Base-by-base conservation (phyloP, 2,888 invertebrate genomes). In the Petrolisthes cinctipes region DNA sequence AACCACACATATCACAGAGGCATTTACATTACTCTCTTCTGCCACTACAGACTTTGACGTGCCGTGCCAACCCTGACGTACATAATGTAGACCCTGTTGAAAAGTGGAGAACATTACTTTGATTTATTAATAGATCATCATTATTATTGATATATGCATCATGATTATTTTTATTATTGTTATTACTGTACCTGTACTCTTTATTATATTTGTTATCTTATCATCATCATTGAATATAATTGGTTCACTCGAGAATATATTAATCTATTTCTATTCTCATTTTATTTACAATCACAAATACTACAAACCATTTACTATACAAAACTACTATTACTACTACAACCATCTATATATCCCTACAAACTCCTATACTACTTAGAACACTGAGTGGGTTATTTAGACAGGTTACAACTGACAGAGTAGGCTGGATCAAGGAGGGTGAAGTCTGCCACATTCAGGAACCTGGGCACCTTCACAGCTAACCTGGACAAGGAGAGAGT, bases 1-100 rank as follows among this genome's bases (percentile, higher is more conserved):
- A 20, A 76, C 76, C 17, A 83, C 83, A 61, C 83, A 83, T 76
- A 83, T 61, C 57, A 83, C 76, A n/a, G 6, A 14, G 37, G 83
- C 83, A n/a, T 61, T 51, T 17, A 51, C 68, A 57, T 5, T 6
- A 9, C n/a, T 23, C 76, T 37, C 14, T n/a, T 7, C 76, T 61
- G 6, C 71, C 6, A 17, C 71, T 71, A 17, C 71, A 7, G 71
- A 17, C 17, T 61, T 4, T 9, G 17, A 14, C 17, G 66, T 14
- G 66, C 61, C 56, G 9, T 56, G 37, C 61, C 61, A 37, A 14
- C 83, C 76, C 61, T 4, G 14, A 51, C 76, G 76, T 4, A 56
- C 11, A 57, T 83, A 76, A 11, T 51, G 57, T 11, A 83, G 37
- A 6, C 83, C 83, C 83, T 83, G 76, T 14, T 61, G 3, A 17